These are phyloP conservation scores for Camelus bactrianus DNA, from an alignment of 2,113 vertebrate species.

Conservation along the genomic window DNA sequence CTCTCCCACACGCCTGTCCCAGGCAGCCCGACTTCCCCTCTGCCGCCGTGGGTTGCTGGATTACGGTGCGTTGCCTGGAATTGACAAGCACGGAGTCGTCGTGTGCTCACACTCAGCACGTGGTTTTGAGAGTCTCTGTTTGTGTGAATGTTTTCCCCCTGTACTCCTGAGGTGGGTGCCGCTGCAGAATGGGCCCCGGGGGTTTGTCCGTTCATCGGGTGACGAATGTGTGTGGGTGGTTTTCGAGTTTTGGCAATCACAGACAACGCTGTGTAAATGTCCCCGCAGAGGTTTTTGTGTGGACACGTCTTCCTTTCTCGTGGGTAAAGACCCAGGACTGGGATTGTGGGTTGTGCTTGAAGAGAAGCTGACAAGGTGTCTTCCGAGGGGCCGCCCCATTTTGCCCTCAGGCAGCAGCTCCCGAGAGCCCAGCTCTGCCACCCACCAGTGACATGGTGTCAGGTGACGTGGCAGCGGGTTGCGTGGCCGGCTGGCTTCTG, in stretches of 20 bases:
- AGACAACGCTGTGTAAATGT: too few relatives aligned
- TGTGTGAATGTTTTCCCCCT: background rate
- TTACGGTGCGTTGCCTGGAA: background rate
- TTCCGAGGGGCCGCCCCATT: background rate
- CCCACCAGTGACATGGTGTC: too few relatives aligned
- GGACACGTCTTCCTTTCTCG: background rate
- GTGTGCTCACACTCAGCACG: rapidly evolving
- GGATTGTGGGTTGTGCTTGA: background rate
- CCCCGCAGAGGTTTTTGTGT: background rate
- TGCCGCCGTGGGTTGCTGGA: background rate
- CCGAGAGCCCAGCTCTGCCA: too few relatives aligned
- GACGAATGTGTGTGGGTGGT: background rate
- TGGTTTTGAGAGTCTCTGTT: background rate
- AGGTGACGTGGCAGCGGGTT: too few relatives aligned
- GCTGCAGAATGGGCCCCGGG: background rate
- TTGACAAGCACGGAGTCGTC: background rate
- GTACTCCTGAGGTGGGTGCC: background rate
- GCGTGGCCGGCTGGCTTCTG: rapidly evolving
- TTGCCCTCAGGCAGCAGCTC: rapidly evolving
- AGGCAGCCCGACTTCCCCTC: background rate
- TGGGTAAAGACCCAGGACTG: background rate
- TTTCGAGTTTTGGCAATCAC: background rate
- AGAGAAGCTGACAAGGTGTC: background rate
- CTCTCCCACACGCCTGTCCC: background rate
- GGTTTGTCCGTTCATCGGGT: background rate